phyloP scores from a whole-genome alignment of 2,113 vertebrate species.

The Hiodon tergisus region DNA sequence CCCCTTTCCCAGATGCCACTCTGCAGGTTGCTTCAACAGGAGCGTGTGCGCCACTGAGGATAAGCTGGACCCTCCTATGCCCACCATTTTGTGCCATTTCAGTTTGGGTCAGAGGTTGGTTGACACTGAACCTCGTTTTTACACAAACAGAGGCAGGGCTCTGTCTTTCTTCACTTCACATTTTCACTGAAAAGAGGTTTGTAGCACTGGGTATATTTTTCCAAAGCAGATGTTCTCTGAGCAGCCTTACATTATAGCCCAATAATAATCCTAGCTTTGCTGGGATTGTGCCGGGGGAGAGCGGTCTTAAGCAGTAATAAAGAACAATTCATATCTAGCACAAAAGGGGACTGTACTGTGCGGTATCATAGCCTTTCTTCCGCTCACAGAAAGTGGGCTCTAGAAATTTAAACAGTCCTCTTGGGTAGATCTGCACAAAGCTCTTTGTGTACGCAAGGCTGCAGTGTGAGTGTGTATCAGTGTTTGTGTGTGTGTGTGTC shows the following conservation, averaged over 20 bases:
- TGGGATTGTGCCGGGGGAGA: slow-evolving; percentile 43
- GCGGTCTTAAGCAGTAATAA: slow-evolving; percentile 48
- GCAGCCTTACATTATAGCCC: slow-evolving; percentile 49
- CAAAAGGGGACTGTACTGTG: slow-evolving; percentile 46
- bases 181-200: slow-evolving; percentile 43
- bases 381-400: slow-evolving; percentile 37
- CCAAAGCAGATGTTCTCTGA: slow-evolving; percentile 50
- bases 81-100: slow-evolving; percentile 7
- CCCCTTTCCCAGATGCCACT: not conserved
- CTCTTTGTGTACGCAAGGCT: slow-evolving; percentile 33
- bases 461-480: not conserved
- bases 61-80: not conserved
- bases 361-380: slow-evolving; percentile 42
- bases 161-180: slow-evolving; percentile 58
- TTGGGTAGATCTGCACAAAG: slow-evolving; percentile 45
- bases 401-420: slow-evolving; percentile 34
- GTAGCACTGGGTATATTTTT: slow-evolving; percentile 55
- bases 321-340: slow-evolving; percentile 55
- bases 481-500: slow-evolving; percentile 28
- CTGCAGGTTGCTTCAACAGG: slow-evolving; percentile 1
- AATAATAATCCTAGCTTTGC: slow-evolving; percentile 70
- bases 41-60: not conserved
- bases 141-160: slow-evolving; percentile 35
- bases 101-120: not conserved
- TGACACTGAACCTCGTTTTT: slow-evolving; percentile 32